Percentiles rank a stretch among this genome's conserved stretches.
These are phyloP conservation scores for Pelmatolapia mariae DNA, from an alignment of 2,113 vertebrate species.

Conservation along the genomic window DNA sequence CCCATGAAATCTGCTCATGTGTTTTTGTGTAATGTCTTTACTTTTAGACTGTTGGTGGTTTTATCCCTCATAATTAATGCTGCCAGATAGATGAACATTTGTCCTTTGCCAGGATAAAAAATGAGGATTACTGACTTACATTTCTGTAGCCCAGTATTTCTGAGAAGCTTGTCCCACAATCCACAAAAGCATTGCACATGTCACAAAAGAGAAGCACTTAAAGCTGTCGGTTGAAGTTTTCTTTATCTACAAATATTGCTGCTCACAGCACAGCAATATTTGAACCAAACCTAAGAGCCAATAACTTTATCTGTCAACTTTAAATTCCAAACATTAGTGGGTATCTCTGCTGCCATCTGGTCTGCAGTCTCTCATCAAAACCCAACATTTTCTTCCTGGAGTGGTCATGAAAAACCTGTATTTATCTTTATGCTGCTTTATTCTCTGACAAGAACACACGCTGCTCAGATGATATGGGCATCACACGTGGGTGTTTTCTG, in stretches of 20 bases:
- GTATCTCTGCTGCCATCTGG: background rate
- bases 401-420: background rate
- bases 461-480: background rate
- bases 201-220: background rate
- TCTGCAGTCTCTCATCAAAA: background rate
- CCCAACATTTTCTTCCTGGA: background rate
- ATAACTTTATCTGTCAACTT: background rate
- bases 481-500: background rate
- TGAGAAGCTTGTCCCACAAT: background rate
- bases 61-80: background rate
- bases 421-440: background rate
- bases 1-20: background rate
- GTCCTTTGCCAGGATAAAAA: background rate
- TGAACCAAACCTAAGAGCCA: background rate
- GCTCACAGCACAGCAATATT: background rate
- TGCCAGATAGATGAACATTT: background rate
- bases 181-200: background rate
- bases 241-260: background rate
- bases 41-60: background rate
- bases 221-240: background rate
- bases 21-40: background rate
- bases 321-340: background rate
- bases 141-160: background rate
- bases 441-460: background rate
- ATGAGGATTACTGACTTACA: background rate